A percentile compares a stretch with the other conserved stretches of the same genome.
These are phyloP conservation scores for Etheostoma cragini DNA, from an alignment of 2,113 vertebrate species.

Conservation along the genomic window DNA sequence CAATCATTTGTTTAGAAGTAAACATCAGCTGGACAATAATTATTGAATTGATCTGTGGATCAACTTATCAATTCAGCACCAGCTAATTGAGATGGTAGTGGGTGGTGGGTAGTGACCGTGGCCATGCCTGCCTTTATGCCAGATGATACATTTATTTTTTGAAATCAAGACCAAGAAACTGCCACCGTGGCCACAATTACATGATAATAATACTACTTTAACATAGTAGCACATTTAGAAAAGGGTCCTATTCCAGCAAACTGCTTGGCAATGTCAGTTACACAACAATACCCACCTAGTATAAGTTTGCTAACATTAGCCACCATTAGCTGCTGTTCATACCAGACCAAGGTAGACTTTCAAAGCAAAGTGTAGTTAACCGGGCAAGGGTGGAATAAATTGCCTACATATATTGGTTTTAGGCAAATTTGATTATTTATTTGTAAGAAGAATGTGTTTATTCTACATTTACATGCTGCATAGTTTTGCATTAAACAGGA, in stretches of 20 bases:
- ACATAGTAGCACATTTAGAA: not conserved
- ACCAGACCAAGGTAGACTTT: not conserved
- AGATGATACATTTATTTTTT: not conserved
- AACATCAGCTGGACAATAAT: not conserved
- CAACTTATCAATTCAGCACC: not conserved
- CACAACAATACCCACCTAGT: not conserved
- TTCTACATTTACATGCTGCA: not conserved
- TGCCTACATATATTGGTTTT: not conserved
- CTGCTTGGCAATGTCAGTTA: not conserved
- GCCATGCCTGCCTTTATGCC: not conserved
- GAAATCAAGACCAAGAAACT: not conserved
- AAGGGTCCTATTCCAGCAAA: not conserved
- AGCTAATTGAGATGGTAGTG: not conserved
- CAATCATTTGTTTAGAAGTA: constrained; percentile 11
- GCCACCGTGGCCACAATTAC: not conserved
- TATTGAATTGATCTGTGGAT: not conserved
- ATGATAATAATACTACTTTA: not conserved
- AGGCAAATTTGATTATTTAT: not conserved
- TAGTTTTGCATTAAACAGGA: not conserved
- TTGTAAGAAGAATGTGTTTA: not conserved
- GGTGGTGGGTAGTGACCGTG: not conserved
- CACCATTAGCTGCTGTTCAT: not conserved
- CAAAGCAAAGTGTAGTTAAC: not conserved
- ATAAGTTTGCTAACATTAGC: not conserved
- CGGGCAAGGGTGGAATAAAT: not conserved